Base-by-base conservation (phyloP, 2,797 vertebrate genomes). In the Leucoraja ocellata region DNA sequence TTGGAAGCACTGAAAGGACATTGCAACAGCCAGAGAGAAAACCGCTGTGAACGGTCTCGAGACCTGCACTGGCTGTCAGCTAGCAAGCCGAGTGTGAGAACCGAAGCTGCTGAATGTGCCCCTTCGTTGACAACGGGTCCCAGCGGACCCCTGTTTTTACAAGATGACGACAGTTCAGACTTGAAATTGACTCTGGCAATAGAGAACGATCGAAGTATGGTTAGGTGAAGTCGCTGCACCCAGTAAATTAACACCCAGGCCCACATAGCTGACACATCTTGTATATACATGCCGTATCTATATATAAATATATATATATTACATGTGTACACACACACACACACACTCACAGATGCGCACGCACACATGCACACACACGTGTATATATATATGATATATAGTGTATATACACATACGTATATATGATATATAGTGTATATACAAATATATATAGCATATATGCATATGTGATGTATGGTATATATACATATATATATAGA, bases 1-100 rank as follows among this genome's bases (percentile, higher is more conserved):
- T 93, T 93, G 71, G 93, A 18, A n/a, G 94, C 91, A 81, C 94
- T 96, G 91, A 94, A 95, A 93, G 93, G 94, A 28, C 94, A 36
- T 68, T 36, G 25, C n/a, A 88, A 68, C 63, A 36, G n/a, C 63
- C 84, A 68, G 18, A 68, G 84, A 36, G 84, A 88, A 88, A 88
- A 18, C 63, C 61, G 61, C 61, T 36, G 18, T 36, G 84, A 88
- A 32, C 84, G n/a, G 16, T 63, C 84, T 9, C 65, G 84, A 63
- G 61, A 88, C 6, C 63, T 88, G 6, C 84, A 88, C 63, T 88
- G 84, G 84, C 8, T 4, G 16, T 88, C n/a, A 18, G 61, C 84
- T 36, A 88, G 68, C 84, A 88, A 68, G 61, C n/a, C n/a, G 2
- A 18, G 63, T 32, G 65, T 68, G 63, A 88, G 84, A 63, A 68